Evolutionary conservation across 2,113 vertebrate species (phyloP).

Genomic region (Syrmaticus mikado): DNA sequence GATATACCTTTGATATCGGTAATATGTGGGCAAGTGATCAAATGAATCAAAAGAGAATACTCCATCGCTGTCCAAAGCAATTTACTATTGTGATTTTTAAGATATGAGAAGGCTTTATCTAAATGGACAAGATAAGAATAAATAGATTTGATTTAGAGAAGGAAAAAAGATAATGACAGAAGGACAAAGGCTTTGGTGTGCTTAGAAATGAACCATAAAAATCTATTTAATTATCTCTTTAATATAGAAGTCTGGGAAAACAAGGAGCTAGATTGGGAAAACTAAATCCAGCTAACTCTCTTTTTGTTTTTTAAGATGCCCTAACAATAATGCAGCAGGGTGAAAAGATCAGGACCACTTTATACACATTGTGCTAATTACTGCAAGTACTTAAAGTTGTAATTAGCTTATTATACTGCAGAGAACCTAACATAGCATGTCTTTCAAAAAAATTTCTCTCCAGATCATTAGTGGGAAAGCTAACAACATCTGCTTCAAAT

Average conservation of each 20-base stretch:
- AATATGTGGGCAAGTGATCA: slow-evolving; percentile 22
- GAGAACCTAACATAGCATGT: slow-evolving; percentile 88
- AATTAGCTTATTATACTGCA: slow-evolving; percentile 92
- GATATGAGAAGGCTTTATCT: background rate
- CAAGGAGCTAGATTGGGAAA: slow-evolving; percentile 74
- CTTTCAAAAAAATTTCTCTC: slow-evolving; percentile 89
- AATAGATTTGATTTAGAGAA: slow-evolving; percentile 23
- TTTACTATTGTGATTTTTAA: slow-evolving; percentile 49
- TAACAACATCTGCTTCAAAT: slow-evolving; percentile 92
- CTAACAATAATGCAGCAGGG: slow-evolving; percentile 86
- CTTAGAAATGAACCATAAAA: slow-evolving; percentile 73
- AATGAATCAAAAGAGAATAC: slow-evolving; percentile 37
- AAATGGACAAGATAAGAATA: background rate
- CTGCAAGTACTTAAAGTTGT: slow-evolving; percentile 90
- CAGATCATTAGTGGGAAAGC: slow-evolving; percentile 89
- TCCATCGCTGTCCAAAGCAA: background rate
- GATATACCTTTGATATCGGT: slow-evolving; percentile 24
- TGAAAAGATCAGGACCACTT: slow-evolving; percentile 89
- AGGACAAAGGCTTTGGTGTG: slow-evolving; percentile 23
- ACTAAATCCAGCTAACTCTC: slow-evolving; percentile 74
- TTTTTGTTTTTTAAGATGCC: slow-evolving; percentile 81
- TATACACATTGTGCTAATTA: slow-evolving; percentile 89
- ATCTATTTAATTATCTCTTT: slow-evolving; percentile 75
- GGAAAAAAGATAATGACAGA: background rate
- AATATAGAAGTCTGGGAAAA: slow-evolving; percentile 75